phyloP scores from a whole-genome alignment of 2,113 vertebrate species.

The Scartelaos histophorus region DNA sequence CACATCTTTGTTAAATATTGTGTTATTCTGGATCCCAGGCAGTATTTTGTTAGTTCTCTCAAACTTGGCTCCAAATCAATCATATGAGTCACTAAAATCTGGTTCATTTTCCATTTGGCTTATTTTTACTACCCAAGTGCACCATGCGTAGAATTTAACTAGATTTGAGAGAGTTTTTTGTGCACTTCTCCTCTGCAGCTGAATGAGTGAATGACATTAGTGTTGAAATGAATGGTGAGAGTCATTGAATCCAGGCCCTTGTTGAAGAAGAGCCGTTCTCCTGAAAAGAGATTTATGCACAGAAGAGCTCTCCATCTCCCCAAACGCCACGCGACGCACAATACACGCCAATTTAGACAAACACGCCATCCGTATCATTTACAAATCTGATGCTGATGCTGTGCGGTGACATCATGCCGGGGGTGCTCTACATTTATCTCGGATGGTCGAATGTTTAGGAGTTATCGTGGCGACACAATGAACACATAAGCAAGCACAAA shows the following conservation, averaged over 20 bases:
- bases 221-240: constrained; percentile 56
- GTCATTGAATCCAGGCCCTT: constrained; percentile 40
- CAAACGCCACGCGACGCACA: constrained; percentile 32
- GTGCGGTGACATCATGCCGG: too few species aligned
- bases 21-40: too few species aligned
- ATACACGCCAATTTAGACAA: constrained; percentile 43
- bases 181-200: constrained; percentile 27
- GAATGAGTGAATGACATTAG: constrained; percentile 49
- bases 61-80: too few species aligned
- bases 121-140: too few species aligned
- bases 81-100: too few species aligned
- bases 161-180: constrained; percentile 41
- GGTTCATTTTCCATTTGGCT: too few species aligned
- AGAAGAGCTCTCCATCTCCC: constrained; percentile 56
- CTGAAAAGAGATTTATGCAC: constrained; percentile 53
- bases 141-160: constrained; percentile 38
- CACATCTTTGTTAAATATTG: too few species aligned
- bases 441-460: too few species aligned
- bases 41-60: too few species aligned
- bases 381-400: constrained; percentile 15
- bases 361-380: constrained; percentile 35
- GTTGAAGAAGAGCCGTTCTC: constrained; percentile 47
- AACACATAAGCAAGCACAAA: too few species aligned
- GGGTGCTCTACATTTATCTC: too few species aligned
- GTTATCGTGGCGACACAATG: too few species aligned